Base-by-base conservation (phyloP, 1,140 invertebrate species). In the Cotesia glomerata region DNA sequence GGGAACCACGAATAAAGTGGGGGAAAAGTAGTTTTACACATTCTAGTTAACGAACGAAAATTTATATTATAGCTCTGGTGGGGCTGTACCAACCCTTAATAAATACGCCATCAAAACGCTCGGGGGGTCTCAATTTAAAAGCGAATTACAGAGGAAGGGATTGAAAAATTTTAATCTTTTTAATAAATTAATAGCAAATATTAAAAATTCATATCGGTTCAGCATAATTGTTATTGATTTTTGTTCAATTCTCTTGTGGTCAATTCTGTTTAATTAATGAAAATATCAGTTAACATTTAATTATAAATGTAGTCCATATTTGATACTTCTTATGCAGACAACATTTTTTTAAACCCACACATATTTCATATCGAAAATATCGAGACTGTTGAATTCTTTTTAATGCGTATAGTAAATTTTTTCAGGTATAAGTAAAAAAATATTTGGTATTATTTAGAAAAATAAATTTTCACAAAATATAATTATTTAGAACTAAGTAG, bases 41-140 rank as follows among this genome's bases (percentile, higher is more conserved):
- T 69, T 75, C 74, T 58, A 61, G 69, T 67, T 58, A 52, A 64
- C 71, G 66, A 59, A 73, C 73, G 77, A 69, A 66, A 59, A 39
- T 73, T 59, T 64, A 52, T 45, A 39, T 2, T 39, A 59, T 26
- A 45, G 71, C 72, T 75, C 69, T 64, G 67, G 73, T 73, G 65
- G 73, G 80, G 77, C 74, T 75, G 56, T 78, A 81, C 77, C 78
- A 78, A 79, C 78, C 79, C 79, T 82, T 84, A 82, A 83, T 82
- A 82, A 83, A 79, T 80, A 78, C 77, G 77, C 75, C 68, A 75
- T 75, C 71, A 73, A 73, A 73, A 73, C 68, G 64, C 69, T 66
- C 63, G 52, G 71, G 72, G 63, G 67, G 64, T 68, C 63, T 56
- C 56, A 71, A 71, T 51, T 61, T 70, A 66, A 73, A 73, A 73